A percentile compares a stretch with the other conserved stretches of the same genome.
phyloP scores from a whole-genome alignment of 2,888 invertebrate genomes.

The Pegoplata infirma region DNA sequence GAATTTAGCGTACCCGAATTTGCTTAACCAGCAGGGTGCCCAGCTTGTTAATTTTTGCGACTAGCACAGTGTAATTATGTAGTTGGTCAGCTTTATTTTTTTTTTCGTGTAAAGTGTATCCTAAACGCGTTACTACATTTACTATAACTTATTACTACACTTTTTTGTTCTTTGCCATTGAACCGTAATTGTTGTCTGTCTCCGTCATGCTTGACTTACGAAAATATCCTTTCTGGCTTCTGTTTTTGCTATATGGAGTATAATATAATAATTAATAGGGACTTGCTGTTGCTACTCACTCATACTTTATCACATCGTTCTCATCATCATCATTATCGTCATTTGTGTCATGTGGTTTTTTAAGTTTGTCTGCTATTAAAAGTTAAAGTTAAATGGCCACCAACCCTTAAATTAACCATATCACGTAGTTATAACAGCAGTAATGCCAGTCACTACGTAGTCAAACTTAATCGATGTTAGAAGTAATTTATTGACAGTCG shows the following conservation, averaged over 20 bases:
- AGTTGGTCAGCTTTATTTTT: too few species aligned
- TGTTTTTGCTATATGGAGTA: background rate
- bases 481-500: conserved; percentile 59
- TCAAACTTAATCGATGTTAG: conserved; percentile 59
- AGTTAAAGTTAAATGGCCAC: conserved; percentile 50
- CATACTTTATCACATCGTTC: conserved; percentile 33
- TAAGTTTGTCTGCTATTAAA: conserved; percentile 15
- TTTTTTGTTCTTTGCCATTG: background rate
- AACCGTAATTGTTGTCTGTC: conserved; percentile 46
- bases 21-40: too few species aligned
- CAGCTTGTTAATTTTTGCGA: too few species aligned
- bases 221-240: background rate
- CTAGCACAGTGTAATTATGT: too few species aligned
- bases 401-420: conserved; percentile 63
- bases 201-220: conserved; percentile 33
- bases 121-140: too few species aligned
- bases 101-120: too few species aligned
- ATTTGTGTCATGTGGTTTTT: conserved; percentile 52
- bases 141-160: background rate
- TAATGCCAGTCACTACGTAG: conserved; percentile 4
- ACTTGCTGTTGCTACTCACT: conserved; percentile 4
- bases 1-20: too few species aligned
- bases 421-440: conserved; percentile 42
- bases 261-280: background rate
- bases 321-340: conserved; percentile 44